Percentiles rank a stretch among this genome's conserved stretches.
phyloP scores from a whole-genome alignment of 2,113 vertebrate genomes.

The Pica pica region DNA sequence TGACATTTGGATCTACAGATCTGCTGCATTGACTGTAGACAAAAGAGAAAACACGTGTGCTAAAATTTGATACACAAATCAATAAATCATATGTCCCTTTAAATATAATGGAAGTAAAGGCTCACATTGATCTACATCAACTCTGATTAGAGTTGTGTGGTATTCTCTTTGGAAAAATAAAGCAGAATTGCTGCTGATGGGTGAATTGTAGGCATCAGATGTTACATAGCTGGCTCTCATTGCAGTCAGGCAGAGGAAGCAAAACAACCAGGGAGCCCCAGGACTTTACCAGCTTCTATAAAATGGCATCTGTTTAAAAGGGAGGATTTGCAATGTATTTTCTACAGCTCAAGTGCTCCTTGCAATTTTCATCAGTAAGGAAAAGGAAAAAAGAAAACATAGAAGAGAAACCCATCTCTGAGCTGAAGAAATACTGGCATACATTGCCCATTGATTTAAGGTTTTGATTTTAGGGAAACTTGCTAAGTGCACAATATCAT shows the following conservation, averaged over 20 bases:
- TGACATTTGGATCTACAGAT: neutral
- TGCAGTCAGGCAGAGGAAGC: neutral
- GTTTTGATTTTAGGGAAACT: neutral
- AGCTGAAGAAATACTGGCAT: neutral
- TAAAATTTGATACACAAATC: constrained; percentile 39
- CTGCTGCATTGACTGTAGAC: neutral
- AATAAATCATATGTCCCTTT: constrained; percentile 43
- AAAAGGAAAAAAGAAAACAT: neutral
- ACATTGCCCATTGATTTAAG: neutral
- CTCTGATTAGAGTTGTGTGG: neutral
- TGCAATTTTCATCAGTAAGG: neutral
- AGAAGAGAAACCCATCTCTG: neutral
- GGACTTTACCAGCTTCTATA: neutral
- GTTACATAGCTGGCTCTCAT: neutral
- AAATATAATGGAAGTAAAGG: constrained; percentile 16
- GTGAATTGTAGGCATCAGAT: neutral
- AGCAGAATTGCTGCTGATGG: neutral
- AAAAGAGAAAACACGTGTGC: neutral
- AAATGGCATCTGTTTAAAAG: neutral
- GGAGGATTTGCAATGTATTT: neutral
- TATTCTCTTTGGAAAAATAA: neutral
- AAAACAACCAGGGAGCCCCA: neutral
- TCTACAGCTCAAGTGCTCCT: neutral
- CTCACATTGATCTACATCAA: constrained; percentile 18
- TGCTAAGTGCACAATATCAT: neutral